These are phyloP conservation scores for Equus przewalskii DNA, from an alignment of 2,113 vertebrate genomes.

Conservation along the genomic window DNA sequence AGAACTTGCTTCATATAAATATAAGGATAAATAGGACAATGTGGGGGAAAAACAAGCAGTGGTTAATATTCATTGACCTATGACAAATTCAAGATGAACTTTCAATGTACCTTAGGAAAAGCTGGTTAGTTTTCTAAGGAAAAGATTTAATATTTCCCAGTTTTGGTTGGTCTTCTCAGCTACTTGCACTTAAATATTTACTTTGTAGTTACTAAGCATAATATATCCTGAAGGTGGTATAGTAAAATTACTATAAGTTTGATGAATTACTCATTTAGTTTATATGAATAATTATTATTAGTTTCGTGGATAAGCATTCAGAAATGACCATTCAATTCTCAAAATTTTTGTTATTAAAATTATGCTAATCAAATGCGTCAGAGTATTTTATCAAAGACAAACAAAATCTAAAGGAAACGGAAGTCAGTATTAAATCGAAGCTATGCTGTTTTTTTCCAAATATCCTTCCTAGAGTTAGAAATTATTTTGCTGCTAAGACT, in stretches of 20 bases:
- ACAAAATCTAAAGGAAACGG: background rate
- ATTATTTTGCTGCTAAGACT: conserved; percentile 49
- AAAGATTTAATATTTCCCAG: background rate
- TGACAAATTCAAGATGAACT: background rate
- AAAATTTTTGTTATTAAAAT: conserved; percentile 3
- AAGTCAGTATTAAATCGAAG: background rate
- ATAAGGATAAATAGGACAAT: conserved; percentile 8
- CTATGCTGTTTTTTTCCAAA: background rate
- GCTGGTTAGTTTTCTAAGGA: background rate
- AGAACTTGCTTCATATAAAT: conserved; percentile 33
- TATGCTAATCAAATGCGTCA: background rate
- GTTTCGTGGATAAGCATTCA: background rate
- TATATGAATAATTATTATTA: background rate
- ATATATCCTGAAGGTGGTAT: background rate
- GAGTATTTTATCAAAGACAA: conserved; percentile 17
- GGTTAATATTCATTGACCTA: background rate
- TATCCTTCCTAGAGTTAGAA: conserved; percentile 60
- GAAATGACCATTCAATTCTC: background rate
- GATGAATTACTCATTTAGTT: conserved; percentile 30
- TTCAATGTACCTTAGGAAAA: background rate
- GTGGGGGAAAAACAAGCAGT: background rate
- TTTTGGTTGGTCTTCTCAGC: background rate
- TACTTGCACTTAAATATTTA: background rate
- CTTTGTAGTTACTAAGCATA: conserved; percentile 17
- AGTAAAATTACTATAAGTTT: background rate